phyloP scores from a whole-genome alignment of 2,797 vertebrate species.

The Typhlichthys eigenmanni region DNA sequence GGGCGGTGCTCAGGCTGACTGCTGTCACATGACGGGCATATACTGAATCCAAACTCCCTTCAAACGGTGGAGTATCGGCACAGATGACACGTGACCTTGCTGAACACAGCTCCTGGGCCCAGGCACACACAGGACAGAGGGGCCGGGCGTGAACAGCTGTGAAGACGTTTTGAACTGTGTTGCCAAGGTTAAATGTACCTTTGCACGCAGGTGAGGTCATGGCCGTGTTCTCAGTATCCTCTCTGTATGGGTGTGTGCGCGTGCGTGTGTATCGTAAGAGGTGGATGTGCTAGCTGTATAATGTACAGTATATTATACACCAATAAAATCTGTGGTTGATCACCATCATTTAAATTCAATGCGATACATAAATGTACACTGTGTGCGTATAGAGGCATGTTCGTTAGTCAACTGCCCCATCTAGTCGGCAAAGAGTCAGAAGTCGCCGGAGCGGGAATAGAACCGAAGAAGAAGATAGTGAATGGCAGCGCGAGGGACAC shows the following conservation, averaged over 20 bases:
- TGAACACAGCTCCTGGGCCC: constrained; percentile 38
- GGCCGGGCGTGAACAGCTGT: too few species aligned
- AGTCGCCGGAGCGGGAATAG: constrained; percentile 30
- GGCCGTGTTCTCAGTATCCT: constrained; percentile 28
- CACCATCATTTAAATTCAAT: too few species aligned
- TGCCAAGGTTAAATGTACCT: constrained; percentile 8
- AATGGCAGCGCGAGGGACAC: constrained; percentile 18
- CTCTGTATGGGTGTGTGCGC: neutral
- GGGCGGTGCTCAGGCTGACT: constrained; percentile 69
- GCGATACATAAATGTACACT: too few species aligned
- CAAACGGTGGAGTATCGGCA: constrained; percentile 76
- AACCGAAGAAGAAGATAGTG: constrained; percentile 18
- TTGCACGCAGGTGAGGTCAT: constrained; percentile 21
- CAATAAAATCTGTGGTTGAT: too few species aligned
- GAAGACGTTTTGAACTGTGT: constrained; percentile 2
- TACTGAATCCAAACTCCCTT: constrained; percentile 78
- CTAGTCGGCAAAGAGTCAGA: constrained; percentile 3
- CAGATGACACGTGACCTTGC: constrained; percentile 80
- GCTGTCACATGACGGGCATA: constrained; percentile 81
- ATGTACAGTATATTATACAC: too few species aligned
- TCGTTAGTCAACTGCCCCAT: constrained; percentile 33
- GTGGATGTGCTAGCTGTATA: constrained; percentile 42
- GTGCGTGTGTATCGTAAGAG: constrained; percentile 23
- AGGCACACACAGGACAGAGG: neutral
- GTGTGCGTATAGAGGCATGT: constrained; percentile 5